phyloP scores from a whole-genome alignment of 2,888 invertebrate species.

The Ophonus ardosiacus region DNA sequence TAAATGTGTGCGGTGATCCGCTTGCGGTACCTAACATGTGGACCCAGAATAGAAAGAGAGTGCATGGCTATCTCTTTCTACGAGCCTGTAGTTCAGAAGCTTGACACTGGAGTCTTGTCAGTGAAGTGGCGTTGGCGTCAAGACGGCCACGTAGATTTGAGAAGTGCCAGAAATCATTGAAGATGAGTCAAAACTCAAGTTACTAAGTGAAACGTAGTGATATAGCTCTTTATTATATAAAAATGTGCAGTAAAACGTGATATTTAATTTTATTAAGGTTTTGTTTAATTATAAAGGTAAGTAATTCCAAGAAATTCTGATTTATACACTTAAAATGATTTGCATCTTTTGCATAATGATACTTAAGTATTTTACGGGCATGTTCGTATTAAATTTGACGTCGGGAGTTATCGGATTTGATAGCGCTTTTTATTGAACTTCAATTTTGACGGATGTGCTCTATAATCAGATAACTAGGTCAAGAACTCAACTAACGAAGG shows the following conservation, averaged over 20 bases:
- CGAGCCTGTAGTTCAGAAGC: conserved; percentile 32
- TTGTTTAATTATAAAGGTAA: conserved; percentile 55
- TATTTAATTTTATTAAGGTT: conserved; percentile 54
- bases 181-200: conserved; percentile 60
- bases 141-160: conserved; percentile 64
- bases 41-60: not conserved
- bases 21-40: not conserved
- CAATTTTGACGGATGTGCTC: conserved; percentile 11
- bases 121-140: conserved; percentile 57
- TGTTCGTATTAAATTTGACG: conserved; percentile 17
- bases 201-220: conserved; percentile 45
- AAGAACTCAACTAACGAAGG: conserved; percentile 59
- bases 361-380: conserved; percentile 51
- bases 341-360: conserved; percentile 61
- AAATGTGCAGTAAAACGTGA: conserved; percentile 63
- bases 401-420: conserved; percentile 21
- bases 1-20: not conserved
- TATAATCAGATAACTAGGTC: conserved; percentile 55
- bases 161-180: conserved; percentile 62
- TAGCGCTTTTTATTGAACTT: conserved; percentile 32
- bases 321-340: conserved; percentile 49
- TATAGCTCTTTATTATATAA: conserved; percentile 43
- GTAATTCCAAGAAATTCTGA: conserved; percentile 22
- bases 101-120: conserved; percentile 52
- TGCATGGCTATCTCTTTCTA: conserved; percentile 21